These are phyloP conservation scores for Gallinago solitaria DNA, from an alignment of 2,797 vertebrate species.

Conservation along the genomic window DNA sequence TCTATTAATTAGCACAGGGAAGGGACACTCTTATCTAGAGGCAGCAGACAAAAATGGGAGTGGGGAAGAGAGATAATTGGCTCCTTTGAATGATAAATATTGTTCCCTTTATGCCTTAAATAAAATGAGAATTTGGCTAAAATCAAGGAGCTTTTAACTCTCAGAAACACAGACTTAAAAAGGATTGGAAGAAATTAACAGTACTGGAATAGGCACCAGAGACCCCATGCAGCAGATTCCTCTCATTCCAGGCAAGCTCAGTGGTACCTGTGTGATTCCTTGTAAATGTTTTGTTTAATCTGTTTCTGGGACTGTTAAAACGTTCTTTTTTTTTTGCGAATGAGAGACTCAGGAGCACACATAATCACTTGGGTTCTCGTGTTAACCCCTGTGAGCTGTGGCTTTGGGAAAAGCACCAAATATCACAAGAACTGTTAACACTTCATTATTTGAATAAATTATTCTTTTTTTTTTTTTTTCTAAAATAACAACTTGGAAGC, in stretches of 20 bases:
- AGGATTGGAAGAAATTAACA: background rate
- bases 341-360: background rate
- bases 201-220: background rate
- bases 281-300: background rate
- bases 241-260: background rate
- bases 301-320: background rate
- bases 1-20: constrained; percentile 22
- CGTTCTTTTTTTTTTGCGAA: background rate
- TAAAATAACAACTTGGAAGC: background rate
- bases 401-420: constrained; percentile 31
- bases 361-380: background rate
- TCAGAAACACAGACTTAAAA: background rate
- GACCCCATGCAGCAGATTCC: background rate
- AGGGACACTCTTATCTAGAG: background rate
- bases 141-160: background rate
- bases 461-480: background rate
- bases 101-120: background rate
- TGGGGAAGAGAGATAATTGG: background rate
- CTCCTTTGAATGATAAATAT: background rate
- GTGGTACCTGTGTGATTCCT: background rate
- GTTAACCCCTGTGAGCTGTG: background rate
- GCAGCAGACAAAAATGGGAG: background rate
- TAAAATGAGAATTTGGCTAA: background rate
- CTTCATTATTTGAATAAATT: background rate
- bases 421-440: background rate